Base-by-base conservation (phyloP, 2,888 invertebrate species). In the Druceiella hillmani region DNA sequence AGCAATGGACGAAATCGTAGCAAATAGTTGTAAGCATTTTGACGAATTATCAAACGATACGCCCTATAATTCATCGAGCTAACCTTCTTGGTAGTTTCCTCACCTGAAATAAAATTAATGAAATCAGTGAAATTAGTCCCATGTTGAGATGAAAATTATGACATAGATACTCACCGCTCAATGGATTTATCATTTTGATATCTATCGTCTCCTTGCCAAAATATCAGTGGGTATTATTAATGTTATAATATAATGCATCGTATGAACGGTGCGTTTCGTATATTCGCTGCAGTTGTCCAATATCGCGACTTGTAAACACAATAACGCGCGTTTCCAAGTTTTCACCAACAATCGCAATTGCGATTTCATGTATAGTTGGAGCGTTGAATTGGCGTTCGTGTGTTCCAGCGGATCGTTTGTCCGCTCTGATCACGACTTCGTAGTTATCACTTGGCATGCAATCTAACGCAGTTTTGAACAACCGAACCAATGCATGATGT, bases 161-260 rank as follows among this genome's bases (percentile, higher is more conserved):
- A 20, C 13, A 37, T 35, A 13, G 14, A 17, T 15, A 38, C 25
- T 40, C 31, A 43, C 45, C 43, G 30, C 37, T 45, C 14, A 42
- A n/a, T 41, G 44, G 47, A 47, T 51, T 20, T 20, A 27, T 52
- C 46, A 44, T 38, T 22, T 12, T 49, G 24, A 50, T 52, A 52
- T 40, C 44, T 45, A 46, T 50, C 50, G 30, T 50, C 49, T 32
- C 47, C 49, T 43, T 40, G 39, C 37, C 48, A 49, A 40, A 53
- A 53, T 22, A 52, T 37, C 11, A 51, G 26, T 12, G 50, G 50
- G 46, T 66, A 64, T 45, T n/a, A n/a, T n/a, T n/a, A n/a, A n/a
- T n/a, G n/a, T n/a, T n/a, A n/a, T n/a, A n/a, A n/a, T 58, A 55
- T 30, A 63, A 48, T 14, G 61, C 51, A 40, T 64, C 57, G 40